Evolutionary conservation across 2,113 vertebrate genomes (phyloP).

Genomic region (Varanus salvator): DNA sequence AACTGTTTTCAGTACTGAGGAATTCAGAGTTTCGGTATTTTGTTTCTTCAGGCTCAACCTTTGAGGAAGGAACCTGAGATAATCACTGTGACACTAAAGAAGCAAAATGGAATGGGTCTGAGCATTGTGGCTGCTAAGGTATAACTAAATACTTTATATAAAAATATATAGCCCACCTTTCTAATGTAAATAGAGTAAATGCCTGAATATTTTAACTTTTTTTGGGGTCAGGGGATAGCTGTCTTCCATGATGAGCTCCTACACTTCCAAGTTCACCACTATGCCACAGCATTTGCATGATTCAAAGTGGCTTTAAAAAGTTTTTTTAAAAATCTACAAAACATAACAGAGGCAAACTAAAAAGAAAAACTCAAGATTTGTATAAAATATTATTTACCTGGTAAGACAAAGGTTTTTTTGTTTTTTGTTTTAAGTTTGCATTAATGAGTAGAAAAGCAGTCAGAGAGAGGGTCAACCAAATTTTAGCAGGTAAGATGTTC

Average conservation of each 20-base stretch:
- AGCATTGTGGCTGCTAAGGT: slow-evolving; percentile 99
- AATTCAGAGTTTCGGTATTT: slow-evolving; percentile 11
- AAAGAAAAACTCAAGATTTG: neutral
- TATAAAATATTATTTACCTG: neutral
- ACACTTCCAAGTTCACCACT: too few relatives aligned
- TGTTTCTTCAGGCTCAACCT: slow-evolving; percentile 79
- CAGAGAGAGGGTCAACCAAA: neutral
- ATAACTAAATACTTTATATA: slow-evolving; percentile 58
- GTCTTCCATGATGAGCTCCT: too few relatives aligned
- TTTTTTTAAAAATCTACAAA: neutral
- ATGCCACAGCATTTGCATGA: neutral
- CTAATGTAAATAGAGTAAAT: too few relatives aligned
- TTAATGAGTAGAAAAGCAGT: neutral
- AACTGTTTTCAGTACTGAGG: neutral
- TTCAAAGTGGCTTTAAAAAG: neutral
- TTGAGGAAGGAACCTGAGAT: slow-evolving; percentile 97
- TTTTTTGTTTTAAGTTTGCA: too few relatives aligned
- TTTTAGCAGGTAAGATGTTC: neutral
- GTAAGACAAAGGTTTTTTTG: too few relatives aligned
- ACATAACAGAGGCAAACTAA: neutral
- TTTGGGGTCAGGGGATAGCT: too few relatives aligned
- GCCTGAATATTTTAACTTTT: too few relatives aligned
- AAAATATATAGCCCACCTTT: too few relatives aligned
- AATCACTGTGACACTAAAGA: slow-evolving; percentile 97
- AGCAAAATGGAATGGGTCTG: slow-evolving; percentile 98